These are phyloP conservation scores for Kradibia gibbosae DNA, from an alignment of 1,140 invertebrate genomes.

Conservation along the genomic window DNA sequence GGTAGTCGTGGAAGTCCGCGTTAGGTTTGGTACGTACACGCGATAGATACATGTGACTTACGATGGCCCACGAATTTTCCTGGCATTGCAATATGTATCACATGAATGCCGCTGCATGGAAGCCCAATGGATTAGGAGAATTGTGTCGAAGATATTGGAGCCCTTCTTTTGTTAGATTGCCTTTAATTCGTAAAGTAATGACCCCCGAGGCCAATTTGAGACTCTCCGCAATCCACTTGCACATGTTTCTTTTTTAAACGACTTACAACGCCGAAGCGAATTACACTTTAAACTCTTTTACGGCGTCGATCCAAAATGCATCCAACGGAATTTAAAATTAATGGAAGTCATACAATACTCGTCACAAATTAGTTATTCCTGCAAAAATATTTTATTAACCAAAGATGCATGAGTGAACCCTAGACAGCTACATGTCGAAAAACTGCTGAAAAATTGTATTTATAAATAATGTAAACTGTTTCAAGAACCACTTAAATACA, in stretches of 20 bases:
- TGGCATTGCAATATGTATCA: conserved; percentile 11
- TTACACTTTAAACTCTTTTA: no score
- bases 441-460: no score
- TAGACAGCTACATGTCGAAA: no score
- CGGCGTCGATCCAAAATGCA: not conserved
- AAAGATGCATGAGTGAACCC: no score
- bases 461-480: no score
- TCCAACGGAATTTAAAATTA: not conserved
- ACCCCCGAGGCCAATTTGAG: not conserved
- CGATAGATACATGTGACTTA: conserved; percentile 7
- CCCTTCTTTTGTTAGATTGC: not conserved
- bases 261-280: not conserved
- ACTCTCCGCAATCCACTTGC: not conserved
- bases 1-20: no score
- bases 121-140: not conserved
- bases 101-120: not conserved
- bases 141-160: not conserved
- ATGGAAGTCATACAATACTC: not conserved
- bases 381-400: not conserved
- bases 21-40: not conserved
- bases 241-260: not conserved
- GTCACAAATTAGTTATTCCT: not conserved
- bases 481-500: no score
- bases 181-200: conserved; percentile 13
- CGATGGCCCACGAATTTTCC: not conserved